Base-by-base conservation (phyloP, 2,888 invertebrate species). In the Strigamia crassipes region DNA sequence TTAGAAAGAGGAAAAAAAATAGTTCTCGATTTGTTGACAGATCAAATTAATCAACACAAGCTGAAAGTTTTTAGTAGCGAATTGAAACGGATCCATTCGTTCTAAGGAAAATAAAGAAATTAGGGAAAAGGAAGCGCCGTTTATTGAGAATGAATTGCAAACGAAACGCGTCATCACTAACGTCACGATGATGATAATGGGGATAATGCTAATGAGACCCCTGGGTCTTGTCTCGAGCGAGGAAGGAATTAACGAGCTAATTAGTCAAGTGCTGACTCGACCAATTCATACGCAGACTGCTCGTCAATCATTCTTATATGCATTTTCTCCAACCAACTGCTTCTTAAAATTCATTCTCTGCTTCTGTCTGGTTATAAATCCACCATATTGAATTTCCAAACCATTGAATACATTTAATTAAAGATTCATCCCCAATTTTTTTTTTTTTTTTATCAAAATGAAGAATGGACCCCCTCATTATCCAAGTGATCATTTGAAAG, bases 181-280 rank as follows among this genome's bases (percentile, higher is more conserved):
- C 66, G 66, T 51, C 51, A 51, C n/a, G 66, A 27, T 66, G 27
- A 66, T 66, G 66, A 27, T 66, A 23, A 66, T 66, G 66, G 31
- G 6, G 66, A 66, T 66, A 66, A 66, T 15, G 13, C 23, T 66
- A 66, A 66, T 66, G 66, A 66, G 66, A 31, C 66, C 66, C 66
- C 66, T 66, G 66, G 66, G 66, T 66, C 66, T 66, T 66, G 66
- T 66, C 66, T 66, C 66, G 27, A 23, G 66, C 66, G 66, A 23
- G 66, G 27, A 66, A 66, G 27, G 66, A 66, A 66, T 66, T 66
- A 66, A 66, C 66, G 66, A 66, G 66, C 66, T 66, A 66, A 66
- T 66, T 66, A 66, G 66, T 66, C 66, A 66, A 66, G 66, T 66
- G 66, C 66, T 66, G 66, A 66, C 66, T 66, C 66, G 66, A 66